Evolutionary conservation across 2,113 vertebrate species (phyloP).

Genomic region (Sakesphorus luctuosus): DNA sequence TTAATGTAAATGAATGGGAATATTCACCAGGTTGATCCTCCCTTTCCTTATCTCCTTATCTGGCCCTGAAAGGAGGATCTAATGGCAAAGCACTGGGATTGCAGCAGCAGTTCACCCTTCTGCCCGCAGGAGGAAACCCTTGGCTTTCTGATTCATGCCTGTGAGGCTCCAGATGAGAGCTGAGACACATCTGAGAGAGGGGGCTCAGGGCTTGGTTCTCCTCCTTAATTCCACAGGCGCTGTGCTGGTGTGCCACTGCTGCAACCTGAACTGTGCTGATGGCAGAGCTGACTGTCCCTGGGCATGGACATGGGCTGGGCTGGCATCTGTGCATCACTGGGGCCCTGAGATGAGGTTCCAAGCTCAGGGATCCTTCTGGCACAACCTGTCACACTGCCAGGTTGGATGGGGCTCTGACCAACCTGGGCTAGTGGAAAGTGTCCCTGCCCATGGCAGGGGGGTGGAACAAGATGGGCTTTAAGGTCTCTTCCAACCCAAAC

Average conservation of each 20-base stretch:
- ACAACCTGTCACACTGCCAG: background rate
- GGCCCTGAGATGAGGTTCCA: background rate
- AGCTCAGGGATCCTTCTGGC: background rate
- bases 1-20: conserved; percentile 11
- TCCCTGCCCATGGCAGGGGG: fast-evolving
- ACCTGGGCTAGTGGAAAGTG: background rate
- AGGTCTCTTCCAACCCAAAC: background rate
- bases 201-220: background rate
- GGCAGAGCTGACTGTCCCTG: background rate
- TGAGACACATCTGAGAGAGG: fast-evolving
- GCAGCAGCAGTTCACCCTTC: background rate
- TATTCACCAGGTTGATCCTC: background rate
- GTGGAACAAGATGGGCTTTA: background rate
- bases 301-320: too few relatives aligned
- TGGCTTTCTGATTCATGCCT: background rate
- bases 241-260: background rate
- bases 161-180: background rate
- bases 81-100: background rate
- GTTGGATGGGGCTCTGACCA: background rate
- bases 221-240: background rate
- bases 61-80: background rate
- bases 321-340: background rate
- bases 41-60: background rate
- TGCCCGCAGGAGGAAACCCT: background rate
- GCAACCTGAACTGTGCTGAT: background rate